Percentiles rank a stretch among this genome's conserved stretches.
phyloP scores from a whole-genome alignment of 2,113 vertebrate species.

The Gobiocypris rarus region DNA sequence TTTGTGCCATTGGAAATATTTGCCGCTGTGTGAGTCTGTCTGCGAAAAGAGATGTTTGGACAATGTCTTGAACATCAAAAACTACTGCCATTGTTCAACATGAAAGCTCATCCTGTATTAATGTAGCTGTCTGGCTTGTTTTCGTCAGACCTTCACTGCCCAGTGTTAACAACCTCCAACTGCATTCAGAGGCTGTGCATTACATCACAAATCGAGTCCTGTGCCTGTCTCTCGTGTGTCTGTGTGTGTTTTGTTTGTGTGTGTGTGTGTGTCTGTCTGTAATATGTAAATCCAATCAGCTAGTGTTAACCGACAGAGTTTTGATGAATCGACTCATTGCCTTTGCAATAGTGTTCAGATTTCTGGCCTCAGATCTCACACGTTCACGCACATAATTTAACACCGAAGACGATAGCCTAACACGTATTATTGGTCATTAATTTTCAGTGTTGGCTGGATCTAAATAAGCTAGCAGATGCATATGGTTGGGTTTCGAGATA shows the following conservation, averaged over 20 bases:
- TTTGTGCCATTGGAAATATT: conserved; percentile 11
- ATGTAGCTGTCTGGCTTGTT: conserved; percentile 16
- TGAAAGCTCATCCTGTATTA: background rate
- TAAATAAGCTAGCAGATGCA: conserved; percentile 10
- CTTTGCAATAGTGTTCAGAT: conserved; percentile 34
- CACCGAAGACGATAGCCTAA: conserved; percentile 28
- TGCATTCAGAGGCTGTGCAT: background rate
- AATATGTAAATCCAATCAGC: conserved; percentile 33
- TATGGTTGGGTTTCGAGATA: background rate
- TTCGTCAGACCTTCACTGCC: conserved; percentile 28
- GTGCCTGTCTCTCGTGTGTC: conserved; percentile 39
- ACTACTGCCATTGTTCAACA: conserved; percentile 17
- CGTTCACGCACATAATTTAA: conserved; percentile 3
- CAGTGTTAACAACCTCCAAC: conserved; percentile 29
- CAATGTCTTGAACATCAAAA: background rate
- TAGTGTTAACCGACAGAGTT: conserved; percentile 50
- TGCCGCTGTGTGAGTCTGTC: background rate
- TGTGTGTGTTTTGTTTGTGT: background rate
- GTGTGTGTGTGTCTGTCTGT: background rate
- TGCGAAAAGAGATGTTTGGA: background rate
- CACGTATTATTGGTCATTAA: background rate
- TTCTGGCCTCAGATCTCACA: conserved; percentile 26
- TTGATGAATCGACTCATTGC: conserved; percentile 9
- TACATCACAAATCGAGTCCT: conserved; percentile 36
- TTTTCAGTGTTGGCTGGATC: conserved; percentile 36